These are phyloP conservation scores for Caenorhabditis sulstoni DNA, from an alignment of 2,888 invertebrate genomes.

Conservation along the genomic window DNA sequence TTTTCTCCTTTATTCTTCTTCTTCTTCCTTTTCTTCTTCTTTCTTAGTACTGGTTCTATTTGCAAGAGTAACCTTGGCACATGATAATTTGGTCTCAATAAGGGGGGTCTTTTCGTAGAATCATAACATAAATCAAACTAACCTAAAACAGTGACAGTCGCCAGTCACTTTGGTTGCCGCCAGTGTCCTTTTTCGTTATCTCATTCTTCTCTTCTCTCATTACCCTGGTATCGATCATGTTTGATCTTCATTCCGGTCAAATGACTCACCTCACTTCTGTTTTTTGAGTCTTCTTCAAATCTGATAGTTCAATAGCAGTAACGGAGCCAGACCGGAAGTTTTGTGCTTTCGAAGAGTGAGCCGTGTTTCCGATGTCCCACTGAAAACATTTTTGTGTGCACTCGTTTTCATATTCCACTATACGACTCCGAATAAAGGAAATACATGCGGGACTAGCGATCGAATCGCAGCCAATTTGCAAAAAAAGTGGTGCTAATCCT, in stretches of 20 bases:
- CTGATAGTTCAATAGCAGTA: neutral
- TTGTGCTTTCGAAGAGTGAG: neutral
- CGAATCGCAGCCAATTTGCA: neutral
- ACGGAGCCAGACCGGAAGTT: neutral
- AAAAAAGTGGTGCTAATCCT: conserved; percentile 3
- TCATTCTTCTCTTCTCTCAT: too few species aligned
- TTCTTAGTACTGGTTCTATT: too few species aligned
- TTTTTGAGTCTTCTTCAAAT: too few species aligned
- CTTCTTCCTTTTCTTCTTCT: too few species aligned
- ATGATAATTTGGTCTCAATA: neutral
- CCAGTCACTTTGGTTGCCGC: too few species aligned
- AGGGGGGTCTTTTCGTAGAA: neutral
- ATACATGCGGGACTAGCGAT: neutral
- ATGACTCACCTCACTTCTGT: too few species aligned
- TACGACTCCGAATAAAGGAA: conserved; percentile 4
- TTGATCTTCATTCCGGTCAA: too few species aligned
- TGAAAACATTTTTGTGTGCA: neutral
- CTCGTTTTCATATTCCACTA: neutral
- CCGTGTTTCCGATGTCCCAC: too few species aligned
- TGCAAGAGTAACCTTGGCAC: too few species aligned
- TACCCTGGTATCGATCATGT: too few species aligned
- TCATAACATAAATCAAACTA: neutral
- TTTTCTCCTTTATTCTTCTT: too few species aligned
- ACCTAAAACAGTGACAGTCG: neutral
- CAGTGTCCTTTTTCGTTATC: too few species aligned